Conservation (phyloP, 2,888 invertebrate species). For the Cryptosula pallasiana region DNA sequence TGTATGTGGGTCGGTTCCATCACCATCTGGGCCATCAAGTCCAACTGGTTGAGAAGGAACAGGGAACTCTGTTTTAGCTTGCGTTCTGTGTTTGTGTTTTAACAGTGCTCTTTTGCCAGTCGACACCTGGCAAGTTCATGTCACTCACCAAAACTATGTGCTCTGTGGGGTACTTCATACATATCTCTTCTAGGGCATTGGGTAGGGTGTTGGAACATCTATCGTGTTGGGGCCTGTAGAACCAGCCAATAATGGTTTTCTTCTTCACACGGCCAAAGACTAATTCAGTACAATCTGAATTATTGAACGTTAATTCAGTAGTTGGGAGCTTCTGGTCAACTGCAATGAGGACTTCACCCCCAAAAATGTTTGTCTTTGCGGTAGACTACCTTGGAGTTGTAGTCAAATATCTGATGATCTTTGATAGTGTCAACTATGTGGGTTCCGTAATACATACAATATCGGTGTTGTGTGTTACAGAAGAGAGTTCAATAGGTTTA, state of each 20-base stretch:
- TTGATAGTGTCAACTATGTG: background rate
- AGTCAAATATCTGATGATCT: background rate
- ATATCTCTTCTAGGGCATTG: background rate
- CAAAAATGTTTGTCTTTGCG: background rate
- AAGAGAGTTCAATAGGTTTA: background rate
- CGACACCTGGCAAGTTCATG: background rate
- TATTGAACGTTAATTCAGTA: background rate
- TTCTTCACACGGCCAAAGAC: background rate
- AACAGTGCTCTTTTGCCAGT: conserved; percentile 1
- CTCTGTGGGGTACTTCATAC: background rate
- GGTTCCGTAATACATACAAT: background rate
- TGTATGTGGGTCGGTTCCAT: background rate
- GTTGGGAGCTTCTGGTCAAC: too few relatives aligned
- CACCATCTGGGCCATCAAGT: background rate
- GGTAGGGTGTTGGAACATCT: too few relatives aligned
- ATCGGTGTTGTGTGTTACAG: background rate
- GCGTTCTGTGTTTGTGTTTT: background rate
- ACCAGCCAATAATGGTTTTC: background rate
- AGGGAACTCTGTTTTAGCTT: background rate
- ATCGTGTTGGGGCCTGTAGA: too few relatives aligned
- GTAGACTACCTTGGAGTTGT: too few relatives aligned
- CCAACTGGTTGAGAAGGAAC: background rate
- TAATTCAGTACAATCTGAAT: background rate
- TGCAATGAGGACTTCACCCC: conserved; percentile 10
- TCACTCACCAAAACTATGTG: background rate